Base-by-base conservation (phyloP, 2,888 invertebrate genomes). In the Aspidiotus destructor region DNA sequence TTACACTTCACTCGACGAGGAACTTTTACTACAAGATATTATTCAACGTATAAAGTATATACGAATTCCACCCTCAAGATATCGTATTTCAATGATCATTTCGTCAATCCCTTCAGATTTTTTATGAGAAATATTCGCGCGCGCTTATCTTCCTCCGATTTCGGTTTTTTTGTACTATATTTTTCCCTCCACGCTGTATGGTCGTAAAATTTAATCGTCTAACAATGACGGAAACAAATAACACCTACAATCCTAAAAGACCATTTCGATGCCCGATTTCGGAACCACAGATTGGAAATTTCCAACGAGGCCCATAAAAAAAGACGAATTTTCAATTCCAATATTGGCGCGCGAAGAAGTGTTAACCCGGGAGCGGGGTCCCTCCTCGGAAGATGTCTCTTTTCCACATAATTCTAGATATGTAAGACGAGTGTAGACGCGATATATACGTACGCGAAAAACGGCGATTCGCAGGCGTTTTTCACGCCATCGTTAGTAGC, bases 401-500 rank as follows among this genome's bases (percentile, higher is more conserved):
- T 28, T 28, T 28, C 28, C 28, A 28, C 28, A 28, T 28, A 28
- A 1, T 28, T 28, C 28, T 28, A 28, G 28, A 28, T 28, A 28
- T 28, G 28, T 28, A 28, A 28, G 28, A 28, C 28, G 48, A n/a
- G 48, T 11, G 11, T 48, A 48, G 10, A 48, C 48, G n/a, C 48
- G 11, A 3, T 11, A 48, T n/a, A 11, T 48, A 48, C 48, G n/a
- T 48, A 11, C 48, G 11, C n/a, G 48, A 11, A 48, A n/a, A 13
- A 48, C 48, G 10, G 48, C 10, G 48, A 48, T 11, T 48, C 48
- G 48, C 10, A 13, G 48, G 48, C 48, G 48, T 48, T 48, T 48
- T 48, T 48, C 28, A 48, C 48, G 48, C 48, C 48, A n/a, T n/a
- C 48, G 48, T 58, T 58, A 58, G 58, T 58, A 40, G 58, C 58